A percentile compares a stretch with the other conserved stretches of the same genome.
Evolutionary conservation across 2,888 invertebrate genomes (phyloP).

Genomic region (Tenthredo scrophulariae): DNA sequence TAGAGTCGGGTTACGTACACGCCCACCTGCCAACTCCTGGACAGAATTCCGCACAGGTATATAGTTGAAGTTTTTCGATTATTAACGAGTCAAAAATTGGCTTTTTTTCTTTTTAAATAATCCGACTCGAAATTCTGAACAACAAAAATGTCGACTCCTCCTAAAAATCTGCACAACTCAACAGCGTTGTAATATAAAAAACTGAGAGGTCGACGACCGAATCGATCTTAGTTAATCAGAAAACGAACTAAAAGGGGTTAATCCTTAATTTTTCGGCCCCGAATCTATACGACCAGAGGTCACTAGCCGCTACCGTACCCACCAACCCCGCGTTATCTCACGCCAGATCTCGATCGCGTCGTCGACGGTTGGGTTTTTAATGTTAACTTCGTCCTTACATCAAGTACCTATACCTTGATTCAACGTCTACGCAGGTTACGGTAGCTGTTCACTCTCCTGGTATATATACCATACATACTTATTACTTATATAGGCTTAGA

Average conservation of each 20-base stretch:
- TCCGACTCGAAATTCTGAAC: neutral
- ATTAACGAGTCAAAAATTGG: neutral
- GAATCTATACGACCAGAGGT: conserved; percentile 31
- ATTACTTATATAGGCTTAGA: neutral
- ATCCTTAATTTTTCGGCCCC: conserved; percentile 13
- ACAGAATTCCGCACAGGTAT: neutral
- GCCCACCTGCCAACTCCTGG: conserved; percentile 13
- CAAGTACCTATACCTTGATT: neutral
- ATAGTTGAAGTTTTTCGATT: neutral
- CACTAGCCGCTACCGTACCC: conserved; percentile 14
- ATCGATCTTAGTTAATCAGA: conserved; percentile 23
- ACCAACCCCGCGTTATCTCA: conserved; percentile 23
- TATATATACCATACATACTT: neutral
- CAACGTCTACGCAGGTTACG: conserved; percentile 21
- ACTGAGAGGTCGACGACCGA: neutral
- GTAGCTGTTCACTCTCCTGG: neutral
- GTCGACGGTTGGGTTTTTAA: neutral
- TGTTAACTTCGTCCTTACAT: conserved; percentile 36
- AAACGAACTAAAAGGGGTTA: neutral
- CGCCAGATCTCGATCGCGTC: conserved; percentile 38
- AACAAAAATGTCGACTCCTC: neutral
- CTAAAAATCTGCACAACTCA: neutral
- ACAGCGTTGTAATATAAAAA: neutral
- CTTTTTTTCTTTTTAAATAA: neutral
- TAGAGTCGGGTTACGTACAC: neutral